Evolutionary conservation across 2,888 invertebrate species (phyloP), one percentile per base, ranked within the genome.

Genomic region (Diarsia dahlii): DNA sequence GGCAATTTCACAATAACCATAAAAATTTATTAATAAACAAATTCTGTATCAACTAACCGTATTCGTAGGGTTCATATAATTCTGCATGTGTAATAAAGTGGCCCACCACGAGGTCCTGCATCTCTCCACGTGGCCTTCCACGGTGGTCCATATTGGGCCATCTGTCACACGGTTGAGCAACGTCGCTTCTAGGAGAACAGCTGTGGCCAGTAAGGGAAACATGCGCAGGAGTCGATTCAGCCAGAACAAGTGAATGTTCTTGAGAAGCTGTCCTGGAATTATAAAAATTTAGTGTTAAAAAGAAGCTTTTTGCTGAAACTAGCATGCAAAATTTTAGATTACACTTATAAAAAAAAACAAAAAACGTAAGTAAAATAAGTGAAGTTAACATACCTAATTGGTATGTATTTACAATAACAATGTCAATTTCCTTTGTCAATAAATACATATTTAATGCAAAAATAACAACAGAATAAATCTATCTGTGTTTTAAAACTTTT

Each of bases 51-150:
- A 18, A 86, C 91, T 85, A 64, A 93, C 93, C 67, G 87, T 84
- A 60, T 81, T 71, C 0, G 50, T 48, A 13, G 90, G 87, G 46
- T 89, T 92, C 39, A 93, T 86, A 65, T 89, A 93, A 74, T 95
- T 95, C 76, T 95, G 94, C 3, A 94, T 83, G 74, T 94, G 90
- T 20, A 95, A 79, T 54, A 94, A 78, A 0, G 94, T 91, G 3
- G 91, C 80, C 94, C 94, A 94, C 94, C 94, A 95, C 46, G 88
- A 88, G 0, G 84, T 72, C 48, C 94, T 87, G 54, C 94, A 95
- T 1, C 71, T 76, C 13, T 91, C 86, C 3, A 89, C 88, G 15
- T 85, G 80, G 0, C 48, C 12, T 0, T 82, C 89, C 2, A 90
- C 79, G 0, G 15, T 15, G 5, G 28, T 60, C 90, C 94, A 94